These are phyloP conservation scores for Phasia obesa DNA, from an alignment of 2,888 invertebrate species.

Conservation along the genomic window DNA sequence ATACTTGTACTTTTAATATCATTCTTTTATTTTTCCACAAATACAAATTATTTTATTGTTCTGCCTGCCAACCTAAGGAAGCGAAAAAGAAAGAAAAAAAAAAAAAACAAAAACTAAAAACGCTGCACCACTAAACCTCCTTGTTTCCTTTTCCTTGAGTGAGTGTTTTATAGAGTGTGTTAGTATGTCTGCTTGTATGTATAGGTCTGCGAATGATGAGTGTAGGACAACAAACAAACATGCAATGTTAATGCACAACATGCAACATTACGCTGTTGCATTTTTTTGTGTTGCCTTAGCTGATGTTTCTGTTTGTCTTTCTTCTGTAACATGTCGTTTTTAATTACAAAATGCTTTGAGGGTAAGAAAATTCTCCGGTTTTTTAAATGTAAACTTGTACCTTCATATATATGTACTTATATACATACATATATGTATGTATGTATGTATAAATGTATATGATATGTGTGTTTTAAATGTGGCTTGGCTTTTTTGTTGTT, in stretches of 20 bases:
- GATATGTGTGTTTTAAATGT: constrained; percentile 19
- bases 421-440: background rate
- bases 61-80: constrained; percentile 19
- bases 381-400: background rate
- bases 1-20: constrained; percentile 47
- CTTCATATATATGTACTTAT: background rate
- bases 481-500: constrained; percentile 6
- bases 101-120: background rate
- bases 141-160: constrained; percentile 46
- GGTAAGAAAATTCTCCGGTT: constrained; percentile 55
- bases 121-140: constrained; percentile 17
- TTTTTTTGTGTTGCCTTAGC: constrained; percentile 36
- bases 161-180: background rate
- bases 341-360: constrained; percentile 69
- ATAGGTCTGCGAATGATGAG: background rate
- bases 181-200: background rate
- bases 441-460: background rate
- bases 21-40: constrained; percentile 31
- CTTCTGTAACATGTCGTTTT: constrained; percentile 66
- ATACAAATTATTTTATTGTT: constrained; percentile 44
- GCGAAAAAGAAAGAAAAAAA: background rate
- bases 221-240: constrained; percentile 54
- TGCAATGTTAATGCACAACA: constrained; percentile 65
- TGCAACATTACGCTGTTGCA: constrained; percentile 64
- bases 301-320: constrained; percentile 59